Conservation (phyloP, 2,113 vertebrate species). For the Misgurnus mizolepis region DNA sequence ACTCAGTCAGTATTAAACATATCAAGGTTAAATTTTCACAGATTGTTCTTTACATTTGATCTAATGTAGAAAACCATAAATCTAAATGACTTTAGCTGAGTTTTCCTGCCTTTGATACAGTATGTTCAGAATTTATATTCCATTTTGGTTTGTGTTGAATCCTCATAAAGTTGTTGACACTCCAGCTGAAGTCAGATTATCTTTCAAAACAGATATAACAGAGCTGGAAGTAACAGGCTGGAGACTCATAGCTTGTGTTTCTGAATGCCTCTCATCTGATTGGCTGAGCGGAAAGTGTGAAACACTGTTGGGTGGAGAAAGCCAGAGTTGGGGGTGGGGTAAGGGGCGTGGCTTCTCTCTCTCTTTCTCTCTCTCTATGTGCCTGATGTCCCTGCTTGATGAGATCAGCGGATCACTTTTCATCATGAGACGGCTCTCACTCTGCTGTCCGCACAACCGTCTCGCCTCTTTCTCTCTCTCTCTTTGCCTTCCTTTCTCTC, state of each 20-base stretch:
- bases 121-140: no score
- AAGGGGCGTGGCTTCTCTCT: slow-evolving; percentile 62
- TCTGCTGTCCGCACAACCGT: slow-evolving; percentile 40
- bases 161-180: slow-evolving; percentile 3
- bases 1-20: no score
- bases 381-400: slow-evolving; percentile 69
- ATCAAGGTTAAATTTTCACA: no score
- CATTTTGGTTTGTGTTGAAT: not conserved
- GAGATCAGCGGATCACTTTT: slow-evolving; percentile 75
- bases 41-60: no score
- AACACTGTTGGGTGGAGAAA: slow-evolving; percentile 47
- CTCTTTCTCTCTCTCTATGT: slow-evolving; percentile 67
- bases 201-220: slow-evolving; percentile 30
- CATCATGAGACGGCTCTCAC: slow-evolving; percentile 58
- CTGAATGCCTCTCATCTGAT: slow-evolving; percentile 43
- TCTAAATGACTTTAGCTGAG: no score
- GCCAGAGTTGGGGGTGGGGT: slow-evolving; percentile 60
- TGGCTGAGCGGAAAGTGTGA: slow-evolving; percentile 34
- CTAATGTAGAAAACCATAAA: no score
- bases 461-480: slow-evolving; percentile 32
- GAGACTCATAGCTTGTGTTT: slow-evolving; percentile 29
- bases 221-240: slow-evolving; percentile 20
- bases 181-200: slow-evolving; percentile 17
- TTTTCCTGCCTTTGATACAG: no score
- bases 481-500: slow-evolving; percentile 35